Conservation (phyloP, 2,888 invertebrate species). For the Agonum fuliginosum region DNA sequence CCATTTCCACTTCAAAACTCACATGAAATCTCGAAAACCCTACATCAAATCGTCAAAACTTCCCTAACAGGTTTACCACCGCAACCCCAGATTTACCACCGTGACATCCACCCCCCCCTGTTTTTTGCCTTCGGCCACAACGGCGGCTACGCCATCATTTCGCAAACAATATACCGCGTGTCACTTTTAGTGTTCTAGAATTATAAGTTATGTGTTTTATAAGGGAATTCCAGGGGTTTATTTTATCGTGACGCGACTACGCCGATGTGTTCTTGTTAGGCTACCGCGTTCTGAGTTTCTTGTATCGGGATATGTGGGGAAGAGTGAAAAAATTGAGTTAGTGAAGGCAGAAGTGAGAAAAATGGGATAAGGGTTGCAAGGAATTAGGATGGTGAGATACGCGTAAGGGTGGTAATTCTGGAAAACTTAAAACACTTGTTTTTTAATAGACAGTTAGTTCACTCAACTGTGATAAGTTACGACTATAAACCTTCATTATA, state of each 20-base stretch:
- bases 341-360: not conserved
- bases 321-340: not conserved
- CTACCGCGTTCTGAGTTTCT: slow-evolving; percentile 61
- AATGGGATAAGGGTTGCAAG: not conserved
- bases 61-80: not conserved
- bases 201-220: slow-evolving; percentile 71
- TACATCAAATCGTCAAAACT: not conserved
- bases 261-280: slow-evolving; percentile 64
- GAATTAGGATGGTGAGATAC: no score
- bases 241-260: slow-evolving; percentile 63
- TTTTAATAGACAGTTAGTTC: no score
- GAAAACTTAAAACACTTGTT: no score
- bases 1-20: no score
- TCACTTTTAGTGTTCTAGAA: slow-evolving; percentile 71
- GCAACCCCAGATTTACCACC: not conserved
- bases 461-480: no score
- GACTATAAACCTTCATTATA: no score
- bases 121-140: slow-evolving; percentile 13
- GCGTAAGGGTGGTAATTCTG: no score
- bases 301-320: not conserved
- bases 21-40: not conserved
- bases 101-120: not conserved
- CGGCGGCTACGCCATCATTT: slow-evolving; percentile 69
- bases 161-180: slow-evolving; percentile 71
- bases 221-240: slow-evolving; percentile 69